Evolutionary conservation across 2,888 invertebrate genomes (phyloP).

Genomic region (Torymus auratus): DNA sequence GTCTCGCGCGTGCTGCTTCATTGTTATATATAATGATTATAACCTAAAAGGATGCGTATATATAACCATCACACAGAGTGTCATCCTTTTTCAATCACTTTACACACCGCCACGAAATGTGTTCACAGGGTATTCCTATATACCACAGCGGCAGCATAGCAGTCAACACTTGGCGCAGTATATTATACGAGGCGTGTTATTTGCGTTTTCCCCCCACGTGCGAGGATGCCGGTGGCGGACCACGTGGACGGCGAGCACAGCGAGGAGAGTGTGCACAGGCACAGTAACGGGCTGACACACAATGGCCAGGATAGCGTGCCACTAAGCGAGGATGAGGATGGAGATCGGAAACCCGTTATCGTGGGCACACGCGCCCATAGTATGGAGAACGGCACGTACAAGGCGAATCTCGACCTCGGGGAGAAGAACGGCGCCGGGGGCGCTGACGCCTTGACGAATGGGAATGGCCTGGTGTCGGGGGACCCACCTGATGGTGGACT

Average conservation of each 20-base stretch:
- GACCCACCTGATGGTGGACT: slow-evolving; percentile 63
- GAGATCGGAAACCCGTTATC: slow-evolving; percentile 9
- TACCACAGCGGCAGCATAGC: no score
- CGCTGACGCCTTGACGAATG: neutral
- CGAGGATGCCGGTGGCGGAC: slow-evolving; percentile 41
- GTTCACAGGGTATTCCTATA: no score
- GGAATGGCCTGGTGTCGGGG: neutral
- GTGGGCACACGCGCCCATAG: neutral
- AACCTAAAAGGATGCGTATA: no score
- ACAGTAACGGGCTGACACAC: slow-evolving; percentile 13
- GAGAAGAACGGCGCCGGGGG: slow-evolving; percentile 21
- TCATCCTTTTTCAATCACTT: no score
- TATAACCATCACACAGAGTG: no score
- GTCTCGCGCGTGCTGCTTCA: no score
- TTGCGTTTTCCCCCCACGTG: no score
- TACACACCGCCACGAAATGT: no score
- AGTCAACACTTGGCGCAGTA: no score
- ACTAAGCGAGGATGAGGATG: slow-evolving; percentile 24
- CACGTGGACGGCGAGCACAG: slow-evolving; percentile 17
- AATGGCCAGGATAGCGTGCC: neutral
- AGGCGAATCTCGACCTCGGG: neutral
- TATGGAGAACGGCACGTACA: slow-evolving; percentile 17
- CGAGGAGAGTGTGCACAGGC: neutral
- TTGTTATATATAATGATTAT: no score
- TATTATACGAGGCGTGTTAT: no score